Percentiles rank a stretch among this genome's conserved stretches.
These are phyloP conservation scores for Phoeniculus purpureus DNA, from an alignment of 2,797 vertebrate species.

Conservation along the genomic window DNA sequence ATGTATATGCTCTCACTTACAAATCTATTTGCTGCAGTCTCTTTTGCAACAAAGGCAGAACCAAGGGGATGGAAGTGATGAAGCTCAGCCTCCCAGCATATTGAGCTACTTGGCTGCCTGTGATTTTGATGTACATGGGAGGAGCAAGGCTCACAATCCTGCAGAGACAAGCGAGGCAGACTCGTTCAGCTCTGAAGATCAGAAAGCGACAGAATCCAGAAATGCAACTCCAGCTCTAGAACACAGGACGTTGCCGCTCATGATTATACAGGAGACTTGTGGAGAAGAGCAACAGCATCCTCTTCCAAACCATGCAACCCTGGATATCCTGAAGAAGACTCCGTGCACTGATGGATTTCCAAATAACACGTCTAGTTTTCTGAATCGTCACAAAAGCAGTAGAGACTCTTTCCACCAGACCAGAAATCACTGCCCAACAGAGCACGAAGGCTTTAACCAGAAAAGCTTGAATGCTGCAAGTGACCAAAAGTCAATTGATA, in stretches of 20 bases:
- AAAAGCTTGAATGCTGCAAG: background rate
- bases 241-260: conserved; percentile 30
- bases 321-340: conserved; percentile 72
- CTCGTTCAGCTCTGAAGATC: conserved; percentile 74
- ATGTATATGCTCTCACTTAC: background rate
- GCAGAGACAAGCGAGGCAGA: conserved; percentile 61
- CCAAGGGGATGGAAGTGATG: conserved; percentile 61
- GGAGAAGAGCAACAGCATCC: conserved; percentile 31
- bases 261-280: conserved; percentile 11
- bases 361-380: background rate
- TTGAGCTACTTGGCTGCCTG: conserved; percentile 85
- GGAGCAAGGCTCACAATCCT: conserved; percentile 29
- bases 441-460: background rate
- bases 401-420: background rate
- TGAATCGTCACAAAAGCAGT: background rate
- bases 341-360: background rate
- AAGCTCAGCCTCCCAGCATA: conserved; percentile 83
- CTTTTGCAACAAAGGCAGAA: conserved; percentile 82
- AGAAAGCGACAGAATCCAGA: conserved; percentile 62
- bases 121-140: conserved; percentile 34
- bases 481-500: conserved; percentile 42
- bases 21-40: conserved; percentile 66
- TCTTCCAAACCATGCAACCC: background rate
- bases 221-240: conserved; percentile 56
- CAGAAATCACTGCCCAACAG: background rate